phyloP scores from a whole-genome alignment of 2,888 invertebrate genomes.

The Diachrysia chrysitis region DNA sequence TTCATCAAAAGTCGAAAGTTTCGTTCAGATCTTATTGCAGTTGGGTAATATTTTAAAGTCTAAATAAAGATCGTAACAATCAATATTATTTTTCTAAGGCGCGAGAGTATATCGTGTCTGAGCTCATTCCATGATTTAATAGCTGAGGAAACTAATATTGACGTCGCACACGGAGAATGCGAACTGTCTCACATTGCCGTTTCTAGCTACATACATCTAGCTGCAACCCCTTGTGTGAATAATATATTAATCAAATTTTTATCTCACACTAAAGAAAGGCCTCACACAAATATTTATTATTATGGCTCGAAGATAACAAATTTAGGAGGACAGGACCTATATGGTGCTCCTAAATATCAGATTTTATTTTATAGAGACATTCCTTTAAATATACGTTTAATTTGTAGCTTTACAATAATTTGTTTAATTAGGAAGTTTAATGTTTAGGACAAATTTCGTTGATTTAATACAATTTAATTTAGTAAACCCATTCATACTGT shows the following conservation, averaged over 20 bases:
- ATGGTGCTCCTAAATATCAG: too few relatives aligned
- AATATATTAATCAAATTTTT: neutral
- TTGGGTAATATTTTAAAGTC: neutral
- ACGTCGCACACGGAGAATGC: conserved; percentile 1
- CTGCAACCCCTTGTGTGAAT: neutral
- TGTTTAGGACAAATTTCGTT: too few relatives aligned
- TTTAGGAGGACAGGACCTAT: too few relatives aligned
- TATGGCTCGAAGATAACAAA: too few relatives aligned
- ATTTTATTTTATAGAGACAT: too few relatives aligned
- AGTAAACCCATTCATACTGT: too few relatives aligned
- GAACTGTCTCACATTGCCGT: neutral
- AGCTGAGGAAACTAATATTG: neutral
- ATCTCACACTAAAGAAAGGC: neutral
- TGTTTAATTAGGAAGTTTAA: too few relatives aligned
- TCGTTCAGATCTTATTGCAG: too few relatives aligned
- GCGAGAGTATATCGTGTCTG: neutral
- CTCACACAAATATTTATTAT: neutral
- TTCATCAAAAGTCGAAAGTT: neutral
- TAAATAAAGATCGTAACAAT: neutral
- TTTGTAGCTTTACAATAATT: too few relatives aligned
- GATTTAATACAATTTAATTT: too few relatives aligned
- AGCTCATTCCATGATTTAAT: conserved; percentile 3
- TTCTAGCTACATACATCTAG: neutral
- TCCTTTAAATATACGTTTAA: too few relatives aligned
- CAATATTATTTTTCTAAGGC: neutral